These are phyloP conservation scores for Ctenomys sociabilis DNA, from an alignment of 2,113 vertebrate genomes.

Conservation along the genomic window DNA sequence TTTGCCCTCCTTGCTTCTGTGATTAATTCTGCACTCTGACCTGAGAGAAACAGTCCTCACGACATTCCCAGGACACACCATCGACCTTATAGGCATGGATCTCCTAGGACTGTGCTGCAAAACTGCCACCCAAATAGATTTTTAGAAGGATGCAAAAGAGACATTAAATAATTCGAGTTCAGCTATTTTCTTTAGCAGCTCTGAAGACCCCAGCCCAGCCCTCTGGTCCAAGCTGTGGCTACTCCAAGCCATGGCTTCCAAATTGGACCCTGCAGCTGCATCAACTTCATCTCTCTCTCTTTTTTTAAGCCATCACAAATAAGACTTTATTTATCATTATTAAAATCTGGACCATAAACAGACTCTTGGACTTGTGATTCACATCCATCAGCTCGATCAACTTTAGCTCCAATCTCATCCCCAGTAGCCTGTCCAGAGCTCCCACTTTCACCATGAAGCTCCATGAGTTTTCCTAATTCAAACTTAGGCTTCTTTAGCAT, in stretches of 20 bases:
- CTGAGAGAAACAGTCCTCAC: neutral
- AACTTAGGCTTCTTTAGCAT: too few relatives aligned
- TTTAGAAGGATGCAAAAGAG: neutral
- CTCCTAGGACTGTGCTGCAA: neutral
- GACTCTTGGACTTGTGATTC: too few relatives aligned
- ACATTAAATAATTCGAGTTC: neutral
- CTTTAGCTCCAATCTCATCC: too few relatives aligned
- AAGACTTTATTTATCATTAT: too few relatives aligned
- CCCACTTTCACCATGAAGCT: too few relatives aligned
- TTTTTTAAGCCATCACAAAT: too few relatives aligned
- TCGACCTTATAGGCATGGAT: neutral
- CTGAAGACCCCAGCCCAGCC: neutral
- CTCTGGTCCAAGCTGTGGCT: neutral
- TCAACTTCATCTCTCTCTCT: neutral
- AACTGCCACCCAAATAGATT: neutral
- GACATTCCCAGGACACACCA: neutral
- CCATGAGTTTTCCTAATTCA: too few relatives aligned
- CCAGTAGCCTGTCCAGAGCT: too few relatives aligned
- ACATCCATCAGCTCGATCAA: too few relatives aligned
- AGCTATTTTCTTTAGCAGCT: neutral
- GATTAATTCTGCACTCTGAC: accelerated
- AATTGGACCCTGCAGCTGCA: neutral
- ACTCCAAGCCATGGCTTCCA: neutral
- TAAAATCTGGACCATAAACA: too few relatives aligned
- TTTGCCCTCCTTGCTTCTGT: neutral